A percentile compares a stretch with the other conserved stretches of the same genome.
Conservation (phyloP, 2,113 vertebrate species). For the Oenanthe oenanthe region DNA sequence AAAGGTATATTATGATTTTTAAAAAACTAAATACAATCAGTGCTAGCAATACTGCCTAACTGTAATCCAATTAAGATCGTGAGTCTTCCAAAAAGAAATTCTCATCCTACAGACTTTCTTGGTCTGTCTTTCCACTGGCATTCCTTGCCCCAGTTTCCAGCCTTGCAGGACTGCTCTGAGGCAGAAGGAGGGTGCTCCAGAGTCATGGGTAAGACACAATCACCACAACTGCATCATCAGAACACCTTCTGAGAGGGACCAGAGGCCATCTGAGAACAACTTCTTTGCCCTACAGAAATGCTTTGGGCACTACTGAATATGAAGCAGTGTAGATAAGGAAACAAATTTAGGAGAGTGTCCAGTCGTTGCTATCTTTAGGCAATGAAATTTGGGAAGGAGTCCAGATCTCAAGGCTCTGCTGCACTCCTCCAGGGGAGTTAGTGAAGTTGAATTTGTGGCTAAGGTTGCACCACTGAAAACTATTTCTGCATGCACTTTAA, state of each 20-base stretch:
- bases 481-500: neutral
- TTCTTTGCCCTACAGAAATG: neutral
- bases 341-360: conserved; percentile 31
- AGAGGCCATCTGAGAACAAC: neutral
- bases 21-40: neutral
- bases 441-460: neutral
- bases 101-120: neutral
- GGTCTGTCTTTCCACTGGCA: neutral
- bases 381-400: conserved; percentile 2
- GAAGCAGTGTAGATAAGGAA: neutral
- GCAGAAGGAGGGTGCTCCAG: neutral
- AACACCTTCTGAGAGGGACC: neutral
- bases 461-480: neutral
- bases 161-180: rapidly evolving
- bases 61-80: neutral
- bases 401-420: conserved; percentile 30
- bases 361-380: conserved; percentile 39
- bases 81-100: neutral
- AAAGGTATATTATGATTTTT: neutral
- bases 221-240: neutral
- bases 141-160: neutral
- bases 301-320: neutral
- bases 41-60: neutral
- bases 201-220: rapidly evolving
- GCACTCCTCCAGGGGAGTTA: neutral